Evolutionary conservation across 2,888 invertebrate genomes (phyloP).

Genomic region (Cybosia mesomella): DNA sequence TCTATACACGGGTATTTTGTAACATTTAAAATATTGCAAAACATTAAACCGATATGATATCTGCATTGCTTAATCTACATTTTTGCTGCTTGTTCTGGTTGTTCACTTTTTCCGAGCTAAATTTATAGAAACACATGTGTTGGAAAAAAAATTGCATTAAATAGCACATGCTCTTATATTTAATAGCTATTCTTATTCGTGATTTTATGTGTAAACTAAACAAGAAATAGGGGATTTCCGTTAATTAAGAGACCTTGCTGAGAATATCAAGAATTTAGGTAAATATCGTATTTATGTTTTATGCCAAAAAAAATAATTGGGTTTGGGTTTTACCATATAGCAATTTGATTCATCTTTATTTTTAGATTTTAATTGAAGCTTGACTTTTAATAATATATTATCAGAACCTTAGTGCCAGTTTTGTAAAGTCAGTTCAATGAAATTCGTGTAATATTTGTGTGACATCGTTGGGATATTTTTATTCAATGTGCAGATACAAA

Average conservation of each 20-base stretch:
- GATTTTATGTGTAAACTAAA: background rate
- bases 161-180: background rate
- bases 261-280: background rate
- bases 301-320: background rate
- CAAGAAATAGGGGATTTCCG: background rate
- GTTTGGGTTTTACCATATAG: background rate
- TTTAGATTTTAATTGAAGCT: slow-evolving; percentile 2
- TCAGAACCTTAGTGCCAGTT: slow-evolving; percentile 1
- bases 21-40: too few relatives aligned
- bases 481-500: too few relatives aligned
- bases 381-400: background rate
- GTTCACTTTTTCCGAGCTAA: too few relatives aligned
- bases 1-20: too few relatives aligned
- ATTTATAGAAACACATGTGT: too few relatives aligned
- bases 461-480: too few relatives aligned
- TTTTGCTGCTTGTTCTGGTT: too few relatives aligned
- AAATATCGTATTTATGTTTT: background rate
- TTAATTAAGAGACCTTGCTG: background rate
- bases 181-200: background rate
- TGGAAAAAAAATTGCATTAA: background rate
- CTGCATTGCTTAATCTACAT: too few relatives aligned
- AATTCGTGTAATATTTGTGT: background rate
- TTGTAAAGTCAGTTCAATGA: background rate
- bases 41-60: too few relatives aligned
- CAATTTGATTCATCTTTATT: background rate